phyloP scores from a whole-genome alignment of 2,888 invertebrate species.

The Epinotia brunnichana region DNA sequence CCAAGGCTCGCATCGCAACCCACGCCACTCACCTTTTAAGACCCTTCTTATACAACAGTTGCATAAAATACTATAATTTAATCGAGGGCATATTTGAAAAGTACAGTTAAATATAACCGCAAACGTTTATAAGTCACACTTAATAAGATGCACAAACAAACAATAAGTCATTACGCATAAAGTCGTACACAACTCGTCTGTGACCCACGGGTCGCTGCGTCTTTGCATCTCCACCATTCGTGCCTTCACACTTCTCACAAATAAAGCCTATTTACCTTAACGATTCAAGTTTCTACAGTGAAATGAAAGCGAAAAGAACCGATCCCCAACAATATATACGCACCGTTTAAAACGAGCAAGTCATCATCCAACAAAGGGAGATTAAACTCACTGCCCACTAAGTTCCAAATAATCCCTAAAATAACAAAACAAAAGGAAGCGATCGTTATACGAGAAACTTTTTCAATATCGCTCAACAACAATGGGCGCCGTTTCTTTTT shows the following conservation, averaged over 20 bases:
- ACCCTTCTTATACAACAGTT: too few species aligned
- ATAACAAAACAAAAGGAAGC: constrained; percentile 68
- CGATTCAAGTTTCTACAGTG: constrained; percentile 45
- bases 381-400: constrained; percentile 65
- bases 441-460: constrained; percentile 69
- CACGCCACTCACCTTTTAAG: too few species aligned
- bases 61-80: too few species aligned
- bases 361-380: constrained; percentile 63
- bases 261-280: constrained; percentile 62
- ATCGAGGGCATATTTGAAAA: too few species aligned
- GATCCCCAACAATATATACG: constrained; percentile 43
- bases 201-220: constrained; percentile 65
- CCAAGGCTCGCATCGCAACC: too few species aligned
- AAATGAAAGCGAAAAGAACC: constrained; percentile 60
- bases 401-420: constrained; percentile 69
- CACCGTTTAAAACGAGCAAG: constrained; percentile 54
- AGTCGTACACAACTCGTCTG: constrained; percentile 18
- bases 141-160: constrained; percentile 33
- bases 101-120: background rate
- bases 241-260: constrained; percentile 65
- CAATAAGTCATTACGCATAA: constrained; percentile 37
- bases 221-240: constrained; percentile 55
- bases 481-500: constrained; percentile 65
- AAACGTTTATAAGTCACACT: constrained; percentile 21
- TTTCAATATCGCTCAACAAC: constrained; percentile 75